These are phyloP conservation scores for Sarcophaga variegata DNA, from an alignment of 2,888 invertebrate genomes.

Conservation along the genomic window DNA sequence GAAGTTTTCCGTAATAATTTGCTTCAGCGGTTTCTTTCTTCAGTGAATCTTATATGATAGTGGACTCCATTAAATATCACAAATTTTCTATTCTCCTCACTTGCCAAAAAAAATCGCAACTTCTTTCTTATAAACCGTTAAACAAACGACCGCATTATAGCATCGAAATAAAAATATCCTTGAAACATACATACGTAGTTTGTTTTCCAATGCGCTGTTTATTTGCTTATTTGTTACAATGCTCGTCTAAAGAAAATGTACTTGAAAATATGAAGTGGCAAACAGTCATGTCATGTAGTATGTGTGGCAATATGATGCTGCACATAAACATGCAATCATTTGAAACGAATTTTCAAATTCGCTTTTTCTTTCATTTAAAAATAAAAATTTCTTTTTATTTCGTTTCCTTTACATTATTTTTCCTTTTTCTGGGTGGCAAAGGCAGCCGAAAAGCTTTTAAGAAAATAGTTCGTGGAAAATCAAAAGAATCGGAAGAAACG, in stretches of 20 bases:
- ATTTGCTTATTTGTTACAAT: neutral
- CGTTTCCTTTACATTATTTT: neutral
- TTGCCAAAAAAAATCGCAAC: too few species aligned
- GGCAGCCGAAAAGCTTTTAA: slow-evolving; percentile 35
- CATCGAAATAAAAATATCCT: slow-evolving; percentile 33
- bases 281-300: neutral
- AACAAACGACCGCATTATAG: slow-evolving; percentile 48
- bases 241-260: slow-evolving; percentile 12
- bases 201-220: too few species aligned
- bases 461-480: neutral
- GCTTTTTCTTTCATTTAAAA: too few species aligned
- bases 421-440: neutral
- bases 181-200: neutral
- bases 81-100: too few species aligned
- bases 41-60: too few species aligned
- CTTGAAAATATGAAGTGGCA: slow-evolving; percentile 58
- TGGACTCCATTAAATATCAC: too few species aligned
- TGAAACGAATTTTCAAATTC: too few species aligned
- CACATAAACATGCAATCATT: too few species aligned
- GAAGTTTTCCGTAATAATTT: too few species aligned
- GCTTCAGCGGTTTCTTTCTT: too few species aligned
- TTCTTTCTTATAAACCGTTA: too few species aligned
- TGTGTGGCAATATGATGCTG: neutral
- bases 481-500: slow-evolving; percentile 1
- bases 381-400: slow-evolving; percentile 2